Evolutionary conservation across 2,113 vertebrate genomes (phyloP).

Genomic region (Plecturocebus donacophilus): DNA sequence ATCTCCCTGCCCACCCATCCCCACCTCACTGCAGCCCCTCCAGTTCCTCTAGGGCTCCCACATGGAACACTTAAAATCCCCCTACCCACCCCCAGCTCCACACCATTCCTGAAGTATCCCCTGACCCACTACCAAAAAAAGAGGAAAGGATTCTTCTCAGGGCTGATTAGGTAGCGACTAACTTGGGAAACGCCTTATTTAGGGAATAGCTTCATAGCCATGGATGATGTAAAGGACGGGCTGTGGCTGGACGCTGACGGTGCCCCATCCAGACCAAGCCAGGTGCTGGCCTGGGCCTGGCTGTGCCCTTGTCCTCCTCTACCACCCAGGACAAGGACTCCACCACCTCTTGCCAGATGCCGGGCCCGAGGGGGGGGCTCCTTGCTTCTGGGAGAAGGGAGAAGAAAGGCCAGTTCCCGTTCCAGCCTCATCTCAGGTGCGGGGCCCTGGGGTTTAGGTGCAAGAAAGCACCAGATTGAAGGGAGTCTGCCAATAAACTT

Average conservation of each 20-base stretch:
- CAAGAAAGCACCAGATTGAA: neutral
- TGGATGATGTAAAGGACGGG: neutral
- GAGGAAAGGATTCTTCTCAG: neutral
- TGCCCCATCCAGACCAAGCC: neutral
- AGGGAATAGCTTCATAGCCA: neutral
- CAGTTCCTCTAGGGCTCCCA: neutral
- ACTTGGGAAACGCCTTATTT: neutral
- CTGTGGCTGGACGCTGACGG: fast-evolving
- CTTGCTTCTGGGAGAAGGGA: neutral
- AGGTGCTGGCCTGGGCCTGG: neutral
- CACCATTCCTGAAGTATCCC: neutral
- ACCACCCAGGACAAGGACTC: neutral
- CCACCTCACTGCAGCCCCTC: neutral
- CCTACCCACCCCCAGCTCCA: neutral
- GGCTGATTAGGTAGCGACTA: neutral
- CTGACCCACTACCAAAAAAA: neutral
- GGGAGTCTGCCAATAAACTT: neutral
- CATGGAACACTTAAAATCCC: fast-evolving
- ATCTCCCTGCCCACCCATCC: neutral
- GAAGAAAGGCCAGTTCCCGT: slow-evolving; percentile 31
- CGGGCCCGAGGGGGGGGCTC: neutral
- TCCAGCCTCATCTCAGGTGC: neutral
- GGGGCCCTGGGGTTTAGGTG: neutral
- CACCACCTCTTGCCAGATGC: neutral
- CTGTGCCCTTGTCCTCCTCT: neutral